phyloP scores from a whole-genome alignment of 1,140 invertebrate species.

The Drosophila nikananu region DNA sequence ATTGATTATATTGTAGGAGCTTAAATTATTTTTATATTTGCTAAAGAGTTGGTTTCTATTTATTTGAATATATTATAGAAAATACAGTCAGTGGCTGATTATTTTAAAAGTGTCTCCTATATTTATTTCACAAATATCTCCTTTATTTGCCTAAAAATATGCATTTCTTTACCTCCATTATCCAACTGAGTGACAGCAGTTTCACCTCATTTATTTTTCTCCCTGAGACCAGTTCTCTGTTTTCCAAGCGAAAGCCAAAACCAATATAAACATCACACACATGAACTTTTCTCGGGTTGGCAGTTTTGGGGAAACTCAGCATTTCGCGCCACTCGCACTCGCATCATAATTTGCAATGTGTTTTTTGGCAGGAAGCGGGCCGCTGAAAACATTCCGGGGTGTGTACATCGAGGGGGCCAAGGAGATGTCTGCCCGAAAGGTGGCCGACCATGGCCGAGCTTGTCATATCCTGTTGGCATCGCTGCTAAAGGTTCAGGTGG shows the following conservation, averaged over 20 bases:
- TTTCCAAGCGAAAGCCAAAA: conserved; percentile 20
- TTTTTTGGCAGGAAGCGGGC: conserved; percentile 66
- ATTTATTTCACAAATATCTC: background rate
- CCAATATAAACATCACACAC: conserved; percentile 36
- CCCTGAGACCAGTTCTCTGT: conserved; percentile 4
- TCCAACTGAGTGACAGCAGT: conserved; percentile 7
- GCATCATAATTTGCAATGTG: conserved; percentile 68
- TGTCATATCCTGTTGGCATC: conserved; percentile 79
- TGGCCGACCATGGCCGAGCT: conserved; percentile 42
- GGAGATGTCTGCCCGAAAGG: background rate
- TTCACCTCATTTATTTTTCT: conserved; percentile 9
- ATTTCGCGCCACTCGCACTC: conserved; percentile 9
- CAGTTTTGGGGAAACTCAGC: conserved; percentile 37
- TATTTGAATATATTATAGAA: background rate
- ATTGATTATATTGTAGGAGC: background rate
- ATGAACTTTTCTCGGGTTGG: conserved; percentile 41
- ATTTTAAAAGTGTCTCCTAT: background rate
- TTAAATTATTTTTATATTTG: background rate
- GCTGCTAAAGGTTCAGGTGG: conserved; percentile 52
- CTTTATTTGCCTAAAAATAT: conserved; percentile 1
- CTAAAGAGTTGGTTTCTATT: background rate
- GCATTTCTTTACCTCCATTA: background rate
- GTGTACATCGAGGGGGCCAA: conserved; percentile 19
- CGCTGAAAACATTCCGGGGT: conserved; percentile 39
- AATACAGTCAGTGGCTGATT: background rate